Percentiles rank a stretch among this genome's conserved stretches.
phyloP scores from a whole-genome alignment of 2,113 vertebrate genomes.

The Myrmecophaga tridactyla region DNA sequence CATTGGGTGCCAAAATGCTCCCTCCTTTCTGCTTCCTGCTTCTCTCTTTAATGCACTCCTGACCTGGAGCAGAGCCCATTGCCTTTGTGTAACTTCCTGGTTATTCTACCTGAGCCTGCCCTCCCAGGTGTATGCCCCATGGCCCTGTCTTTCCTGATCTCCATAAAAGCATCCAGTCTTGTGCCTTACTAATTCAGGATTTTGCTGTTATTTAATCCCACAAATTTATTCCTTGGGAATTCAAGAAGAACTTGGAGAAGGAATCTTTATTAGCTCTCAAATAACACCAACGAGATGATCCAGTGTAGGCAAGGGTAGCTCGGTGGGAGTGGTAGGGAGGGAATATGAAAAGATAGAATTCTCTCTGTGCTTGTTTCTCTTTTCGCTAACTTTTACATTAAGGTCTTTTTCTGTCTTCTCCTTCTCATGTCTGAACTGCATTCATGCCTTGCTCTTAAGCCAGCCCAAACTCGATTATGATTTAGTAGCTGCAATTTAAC shows the following conservation, averaged over 20 bases:
- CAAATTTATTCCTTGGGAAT: not conserved
- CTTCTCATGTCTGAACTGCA: not conserved
- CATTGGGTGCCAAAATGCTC: not conserved
- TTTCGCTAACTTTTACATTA: not conserved
- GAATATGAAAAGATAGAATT: not conserved
- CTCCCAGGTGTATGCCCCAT: not conserved
- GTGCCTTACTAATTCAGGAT: not conserved
- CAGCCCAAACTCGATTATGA: not conserved
- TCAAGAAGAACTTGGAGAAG: not conserved
- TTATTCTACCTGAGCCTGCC: not conserved
- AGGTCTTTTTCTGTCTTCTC: not conserved
- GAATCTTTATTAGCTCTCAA: not conserved
- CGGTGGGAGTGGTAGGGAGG: not conserved
- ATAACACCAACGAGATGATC: not conserved
- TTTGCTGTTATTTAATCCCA: not conserved
- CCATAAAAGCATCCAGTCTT: not conserved
- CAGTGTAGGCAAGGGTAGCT: not conserved
- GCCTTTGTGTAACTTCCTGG: not conserved
- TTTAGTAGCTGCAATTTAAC: not conserved
- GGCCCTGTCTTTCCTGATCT: not conserved
- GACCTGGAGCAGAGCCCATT: not conserved
- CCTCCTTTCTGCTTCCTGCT: conserved; percentile 29
- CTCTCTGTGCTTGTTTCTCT: not conserved
- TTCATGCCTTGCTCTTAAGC: not conserved
- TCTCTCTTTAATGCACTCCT: not conserved